A percentile compares a stretch with the other conserved stretches of the same genome.
phyloP scores from a whole-genome alignment of 2,797 vertebrate genomes.

The Chrysolophus pictus region DNA sequence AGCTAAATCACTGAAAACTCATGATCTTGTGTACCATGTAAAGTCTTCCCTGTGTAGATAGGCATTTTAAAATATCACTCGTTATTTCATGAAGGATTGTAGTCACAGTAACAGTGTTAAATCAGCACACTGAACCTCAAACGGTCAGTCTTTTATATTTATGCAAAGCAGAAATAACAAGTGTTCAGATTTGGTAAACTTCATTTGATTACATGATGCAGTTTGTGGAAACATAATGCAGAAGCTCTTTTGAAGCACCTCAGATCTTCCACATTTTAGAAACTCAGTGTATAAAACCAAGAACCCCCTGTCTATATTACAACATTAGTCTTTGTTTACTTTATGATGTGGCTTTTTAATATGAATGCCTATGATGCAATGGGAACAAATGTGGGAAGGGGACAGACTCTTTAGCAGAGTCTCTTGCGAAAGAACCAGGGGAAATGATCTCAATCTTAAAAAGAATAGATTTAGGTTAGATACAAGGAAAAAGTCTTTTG shows the following conservation, averaged over 20 bases:
- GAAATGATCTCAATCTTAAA: too few relatives aligned
- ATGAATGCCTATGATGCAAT: background rate
- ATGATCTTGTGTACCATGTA: background rate
- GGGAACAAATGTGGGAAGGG: background rate
- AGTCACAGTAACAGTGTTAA: background rate
- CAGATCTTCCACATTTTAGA: background rate
- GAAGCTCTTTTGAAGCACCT: background rate
- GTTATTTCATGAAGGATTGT: background rate
- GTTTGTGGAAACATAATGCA: background rate
- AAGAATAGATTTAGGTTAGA: too few relatives aligned
- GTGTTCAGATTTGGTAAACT: too few relatives aligned
- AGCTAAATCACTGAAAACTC: background rate
- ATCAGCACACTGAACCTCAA: background rate
- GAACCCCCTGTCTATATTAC: background rate
- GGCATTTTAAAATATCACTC: background rate
- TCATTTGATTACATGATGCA: background rate
- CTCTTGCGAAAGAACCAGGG: too few relatives aligned
- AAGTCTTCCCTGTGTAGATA: background rate
- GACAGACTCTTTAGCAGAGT: too few relatives aligned
- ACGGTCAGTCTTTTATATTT: background rate
- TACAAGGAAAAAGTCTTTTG: too few relatives aligned
- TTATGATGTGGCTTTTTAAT: background rate
- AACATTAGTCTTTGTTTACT: background rate
- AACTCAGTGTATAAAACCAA: background rate
- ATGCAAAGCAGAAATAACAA: background rate